These are phyloP conservation scores for Muscina levida DNA, from an alignment of 2,888 invertebrate species.

Conservation along the genomic window DNA sequence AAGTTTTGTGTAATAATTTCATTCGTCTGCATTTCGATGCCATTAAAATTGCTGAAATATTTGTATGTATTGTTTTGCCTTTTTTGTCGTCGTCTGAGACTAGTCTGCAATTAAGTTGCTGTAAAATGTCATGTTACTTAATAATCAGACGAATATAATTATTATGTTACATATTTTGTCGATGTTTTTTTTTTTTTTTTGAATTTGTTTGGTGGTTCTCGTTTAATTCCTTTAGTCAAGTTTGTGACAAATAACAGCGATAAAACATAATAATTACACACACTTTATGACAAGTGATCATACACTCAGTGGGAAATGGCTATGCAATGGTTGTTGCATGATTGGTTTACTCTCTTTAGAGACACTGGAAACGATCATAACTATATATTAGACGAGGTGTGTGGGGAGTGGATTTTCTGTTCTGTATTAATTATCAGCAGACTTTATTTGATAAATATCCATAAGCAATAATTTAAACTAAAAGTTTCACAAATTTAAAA, in stretches of 20 bases:
- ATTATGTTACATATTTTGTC: neutral
- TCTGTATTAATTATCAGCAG: too few relatives aligned
- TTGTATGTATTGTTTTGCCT: neutral
- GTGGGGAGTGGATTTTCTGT: too few relatives aligned
- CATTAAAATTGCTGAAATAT: neutral
- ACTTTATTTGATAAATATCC: too few relatives aligned
- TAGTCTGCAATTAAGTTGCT: slow-evolving; percentile 27
- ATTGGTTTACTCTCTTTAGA: too few relatives aligned
- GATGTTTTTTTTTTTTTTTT: neutral
- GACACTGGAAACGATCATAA: too few relatives aligned
- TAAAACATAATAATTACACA: slow-evolving; percentile 4
- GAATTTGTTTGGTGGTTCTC: neutral
- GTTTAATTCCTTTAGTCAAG: neutral
- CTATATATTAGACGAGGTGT: too few relatives aligned
- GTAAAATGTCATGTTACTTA: slow-evolving; percentile 23
- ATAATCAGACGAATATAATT: slow-evolving; percentile 3
- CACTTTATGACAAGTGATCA: neutral
- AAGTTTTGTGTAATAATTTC: neutral
- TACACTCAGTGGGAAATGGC: neutral
- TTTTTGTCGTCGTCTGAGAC: neutral
- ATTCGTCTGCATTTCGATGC: neutral
- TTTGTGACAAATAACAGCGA: neutral
- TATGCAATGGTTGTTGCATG: too few relatives aligned
- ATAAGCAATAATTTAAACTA: too few relatives aligned
- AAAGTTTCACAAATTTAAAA: too few relatives aligned